phyloP scores from a whole-genome alignment of 2,888 invertebrate genomes.

The Lissonota sp. region DNA sequence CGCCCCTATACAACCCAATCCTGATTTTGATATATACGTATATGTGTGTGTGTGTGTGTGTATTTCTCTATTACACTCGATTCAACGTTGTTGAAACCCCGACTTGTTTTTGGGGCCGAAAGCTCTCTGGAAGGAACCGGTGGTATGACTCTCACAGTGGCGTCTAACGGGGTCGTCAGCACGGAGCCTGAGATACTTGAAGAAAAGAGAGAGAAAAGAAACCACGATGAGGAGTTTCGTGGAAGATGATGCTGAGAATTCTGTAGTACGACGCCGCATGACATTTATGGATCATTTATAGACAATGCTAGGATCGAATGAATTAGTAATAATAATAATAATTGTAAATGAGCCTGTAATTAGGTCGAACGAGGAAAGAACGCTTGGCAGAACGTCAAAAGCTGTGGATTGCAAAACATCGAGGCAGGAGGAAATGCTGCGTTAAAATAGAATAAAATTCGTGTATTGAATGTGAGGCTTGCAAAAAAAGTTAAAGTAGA shows the following conservation, averaged over 20 bases:
- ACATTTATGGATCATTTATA: too few relatives aligned
- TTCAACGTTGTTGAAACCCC: constrained; percentile 47
- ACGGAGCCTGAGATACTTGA: background rate
- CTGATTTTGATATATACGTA: constrained; percentile 57
- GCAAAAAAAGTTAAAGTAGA: background rate
- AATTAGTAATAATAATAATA: too few relatives aligned
- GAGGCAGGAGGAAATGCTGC: background rate
- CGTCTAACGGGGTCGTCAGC: constrained; percentile 27
- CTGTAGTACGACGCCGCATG: background rate
- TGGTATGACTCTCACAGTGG: constrained; percentile 12
- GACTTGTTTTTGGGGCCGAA: constrained; percentile 29
- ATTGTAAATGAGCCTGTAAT: too few relatives aligned
- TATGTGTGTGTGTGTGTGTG: constrained; percentile 27
- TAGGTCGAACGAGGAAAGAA: background rate
- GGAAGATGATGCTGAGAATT: constrained; percentile 12
- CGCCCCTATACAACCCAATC: constrained; percentile 60
- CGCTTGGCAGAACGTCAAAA: constrained; percentile 32
- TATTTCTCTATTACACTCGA: constrained; percentile 26
- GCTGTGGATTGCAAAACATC: background rate
- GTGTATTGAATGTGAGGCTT: background rate
- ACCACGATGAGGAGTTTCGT: background rate
- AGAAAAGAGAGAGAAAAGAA: background rate
- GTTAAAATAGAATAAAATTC: background rate
- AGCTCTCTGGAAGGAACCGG: constrained; percentile 25
- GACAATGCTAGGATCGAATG: too few relatives aligned